These are phyloP conservation scores for Deroplatys truncata DNA, from an alignment of 2,888 invertebrate species.

Conservation along the genomic window DNA sequence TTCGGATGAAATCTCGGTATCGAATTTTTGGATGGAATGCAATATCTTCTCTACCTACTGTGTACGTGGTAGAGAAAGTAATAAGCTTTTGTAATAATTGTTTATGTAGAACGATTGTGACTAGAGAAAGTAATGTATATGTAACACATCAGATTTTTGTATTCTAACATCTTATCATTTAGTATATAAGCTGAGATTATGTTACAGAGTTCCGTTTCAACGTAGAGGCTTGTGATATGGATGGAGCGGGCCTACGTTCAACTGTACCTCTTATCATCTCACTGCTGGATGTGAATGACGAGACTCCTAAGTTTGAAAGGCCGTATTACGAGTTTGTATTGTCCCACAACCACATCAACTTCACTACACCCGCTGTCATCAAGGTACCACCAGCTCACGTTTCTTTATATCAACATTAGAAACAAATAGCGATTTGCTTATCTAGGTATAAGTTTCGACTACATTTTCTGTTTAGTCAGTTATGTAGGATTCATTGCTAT, in stretches of 20 bases:
- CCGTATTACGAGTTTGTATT: constrained; percentile 76
- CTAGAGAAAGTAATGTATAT: too few relatives aligned
- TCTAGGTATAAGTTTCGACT: too few relatives aligned
- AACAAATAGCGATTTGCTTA: background rate
- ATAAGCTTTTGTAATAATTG: too few relatives aligned
- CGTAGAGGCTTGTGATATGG: constrained; percentile 84
- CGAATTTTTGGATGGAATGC: too few relatives aligned
- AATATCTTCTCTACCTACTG: too few relatives aligned
- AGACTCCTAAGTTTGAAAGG: constrained; percentile 78
- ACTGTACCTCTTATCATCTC: constrained; percentile 65
- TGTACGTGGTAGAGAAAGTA: too few relatives aligned
- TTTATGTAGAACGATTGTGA: too few relatives aligned
- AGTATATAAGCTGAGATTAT: background rate
- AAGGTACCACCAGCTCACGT: constrained; percentile 45
- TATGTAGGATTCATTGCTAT: too few relatives aligned
- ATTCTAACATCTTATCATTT: too few relatives aligned
- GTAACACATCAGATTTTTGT: too few relatives aligned
- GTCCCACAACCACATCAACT: constrained; percentile 66
- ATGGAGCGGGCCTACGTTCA: constrained; percentile 70
- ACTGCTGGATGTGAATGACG: constrained; percentile 78
- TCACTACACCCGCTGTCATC: constrained; percentile 72
- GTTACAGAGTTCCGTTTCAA: constrained; percentile 63
- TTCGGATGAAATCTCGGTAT: too few relatives aligned
- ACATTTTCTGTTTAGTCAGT: too few relatives aligned
- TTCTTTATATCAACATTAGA: background rate